A percentile compares a stretch with the other conserved stretches of the same genome.
These are phyloP conservation scores for Jacana jacana DNA, from an alignment of 2,113 vertebrate genomes.

Conservation along the genomic window DNA sequence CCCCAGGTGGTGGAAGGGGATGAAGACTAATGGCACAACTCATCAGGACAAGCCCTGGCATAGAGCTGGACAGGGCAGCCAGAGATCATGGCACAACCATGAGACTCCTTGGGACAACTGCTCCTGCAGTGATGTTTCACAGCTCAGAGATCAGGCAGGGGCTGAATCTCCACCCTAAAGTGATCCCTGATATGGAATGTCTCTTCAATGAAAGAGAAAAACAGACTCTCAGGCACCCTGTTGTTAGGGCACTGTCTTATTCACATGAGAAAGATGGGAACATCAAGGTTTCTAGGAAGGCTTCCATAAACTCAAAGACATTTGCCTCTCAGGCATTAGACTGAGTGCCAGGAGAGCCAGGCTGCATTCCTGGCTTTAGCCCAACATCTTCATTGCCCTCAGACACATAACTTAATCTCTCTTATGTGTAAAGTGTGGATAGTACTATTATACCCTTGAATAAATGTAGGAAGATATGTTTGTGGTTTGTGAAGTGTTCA, in stretches of 20 bases:
- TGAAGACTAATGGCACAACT: not conserved
- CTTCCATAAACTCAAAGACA: not conserved
- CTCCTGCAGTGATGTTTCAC: not conserved
- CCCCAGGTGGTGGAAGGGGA: not conserved
- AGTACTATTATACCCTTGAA: not conserved
- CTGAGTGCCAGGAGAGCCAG: not conserved
- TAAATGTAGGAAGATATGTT: not conserved
- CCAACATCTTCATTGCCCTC: not conserved
- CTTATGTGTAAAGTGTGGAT: not conserved
- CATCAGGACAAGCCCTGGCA: not conserved
- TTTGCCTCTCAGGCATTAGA: not conserved
- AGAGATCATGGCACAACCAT: rapidly evolving
- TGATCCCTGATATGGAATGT: not conserved
- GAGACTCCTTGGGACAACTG: not conserved
- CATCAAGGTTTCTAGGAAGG: not conserved
- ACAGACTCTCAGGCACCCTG: not conserved
- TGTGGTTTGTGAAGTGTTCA: conserved; percentile 8
- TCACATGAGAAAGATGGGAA: not conserved
- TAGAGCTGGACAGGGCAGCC: rapidly evolving
- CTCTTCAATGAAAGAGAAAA: not conserved
- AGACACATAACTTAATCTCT: not conserved
- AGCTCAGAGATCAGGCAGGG: not conserved
- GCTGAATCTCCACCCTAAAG: not conserved
- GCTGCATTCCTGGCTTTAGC: not conserved
- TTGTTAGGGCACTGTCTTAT: not conserved